phyloP scores from a whole-genome alignment of 2,888 invertebrate species.

The Corythucha ciliata region DNA sequence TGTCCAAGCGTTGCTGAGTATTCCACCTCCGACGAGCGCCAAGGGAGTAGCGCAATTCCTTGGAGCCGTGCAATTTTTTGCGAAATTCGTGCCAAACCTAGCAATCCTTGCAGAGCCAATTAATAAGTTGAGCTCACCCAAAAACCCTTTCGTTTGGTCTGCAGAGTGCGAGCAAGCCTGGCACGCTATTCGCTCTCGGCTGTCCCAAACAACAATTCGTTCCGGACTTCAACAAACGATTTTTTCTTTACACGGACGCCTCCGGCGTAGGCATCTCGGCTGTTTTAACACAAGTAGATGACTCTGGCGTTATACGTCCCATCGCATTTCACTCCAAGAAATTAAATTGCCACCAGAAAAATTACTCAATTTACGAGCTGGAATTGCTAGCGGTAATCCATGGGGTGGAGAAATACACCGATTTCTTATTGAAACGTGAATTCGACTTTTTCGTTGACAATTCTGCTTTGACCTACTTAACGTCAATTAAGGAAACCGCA shows the following conservation, averaged over 20 bases:
- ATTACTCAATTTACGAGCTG: slow-evolving; percentile 15
- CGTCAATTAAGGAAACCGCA: no score
- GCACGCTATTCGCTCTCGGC: slow-evolving; percentile 1
- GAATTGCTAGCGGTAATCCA: no score
- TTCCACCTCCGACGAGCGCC: slow-evolving; percentile 24
- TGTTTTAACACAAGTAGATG: slow-evolving; percentile 1
- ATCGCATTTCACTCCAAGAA: slow-evolving; percentile 4
- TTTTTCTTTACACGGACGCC: slow-evolving; percentile 15
- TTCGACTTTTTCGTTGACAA: no score
- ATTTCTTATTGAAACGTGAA: no score
- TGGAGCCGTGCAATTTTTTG: slow-evolving; percentile 34
- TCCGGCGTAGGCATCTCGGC: slow-evolving; percentile 10
- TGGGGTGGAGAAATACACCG: no score
- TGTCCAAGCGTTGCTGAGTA: slow-evolving; percentile 23
- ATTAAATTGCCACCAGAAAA: neutral
- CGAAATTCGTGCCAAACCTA: slow-evolving; percentile 34
- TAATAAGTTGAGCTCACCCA: slow-evolving; percentile 28
- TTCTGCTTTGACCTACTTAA: no score
- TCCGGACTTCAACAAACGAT: slow-evolving; percentile 8
- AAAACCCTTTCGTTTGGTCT: neutral
- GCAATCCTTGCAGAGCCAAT: slow-evolving; percentile 31
- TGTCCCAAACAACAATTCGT: slow-evolving; percentile 3
- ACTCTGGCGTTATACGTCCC: neutral
- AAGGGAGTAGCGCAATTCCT: slow-evolving; percentile 32
- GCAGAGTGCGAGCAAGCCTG: slow-evolving; percentile 3